Evolutionary conservation across 2,888 invertebrate species (phyloP).

Genomic region (Apocheima hispidaria): DNA sequence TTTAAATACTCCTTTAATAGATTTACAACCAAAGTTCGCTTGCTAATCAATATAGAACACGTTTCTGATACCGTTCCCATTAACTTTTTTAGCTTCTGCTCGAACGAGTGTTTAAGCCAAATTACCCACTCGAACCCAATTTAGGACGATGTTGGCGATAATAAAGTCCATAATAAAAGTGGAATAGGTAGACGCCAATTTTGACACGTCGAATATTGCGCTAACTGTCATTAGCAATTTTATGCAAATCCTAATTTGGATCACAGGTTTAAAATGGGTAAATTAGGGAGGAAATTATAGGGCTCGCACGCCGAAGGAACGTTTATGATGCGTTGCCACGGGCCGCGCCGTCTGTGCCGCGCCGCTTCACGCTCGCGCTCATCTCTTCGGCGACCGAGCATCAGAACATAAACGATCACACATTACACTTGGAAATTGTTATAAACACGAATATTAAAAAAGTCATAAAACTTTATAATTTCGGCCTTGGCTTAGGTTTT

Average conservation of each 20-base stretch:
- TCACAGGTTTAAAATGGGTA: slow-evolving; percentile 75
- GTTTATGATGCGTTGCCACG: slow-evolving; percentile 66
- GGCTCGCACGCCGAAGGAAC: slow-evolving; percentile 71
- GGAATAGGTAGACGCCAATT: slow-evolving; percentile 69
- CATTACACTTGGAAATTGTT: slow-evolving; percentile 13
- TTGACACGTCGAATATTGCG: slow-evolving; percentile 75
- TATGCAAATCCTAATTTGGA: slow-evolving; percentile 82
- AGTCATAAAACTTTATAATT: slow-evolving; percentile 2
- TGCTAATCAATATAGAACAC: slow-evolving; percentile 44
- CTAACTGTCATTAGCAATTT: slow-evolving; percentile 80
- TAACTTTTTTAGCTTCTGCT: slow-evolving; percentile 63
- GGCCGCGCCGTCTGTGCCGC: slow-evolving; percentile 55
- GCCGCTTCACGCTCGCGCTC: slow-evolving; percentile 17
- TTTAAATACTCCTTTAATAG: slow-evolving; percentile 23
- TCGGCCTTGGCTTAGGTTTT: not conserved
- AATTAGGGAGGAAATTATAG: slow-evolving; percentile 80
- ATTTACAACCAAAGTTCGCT: slow-evolving; percentile 15
- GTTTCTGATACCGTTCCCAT: slow-evolving; percentile 55
- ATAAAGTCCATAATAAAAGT: slow-evolving; percentile 63
- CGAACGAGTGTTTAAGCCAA: slow-evolving; percentile 58
- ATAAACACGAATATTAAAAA: slow-evolving; percentile 9
- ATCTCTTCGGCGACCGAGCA: not conserved
- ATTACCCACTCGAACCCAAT: slow-evolving; percentile 61
- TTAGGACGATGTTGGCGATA: slow-evolving; percentile 63
- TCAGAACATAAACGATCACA: slow-evolving; percentile 19